Evolutionary conservation across 2,888 invertebrate species (phyloP), one percentile per base, ranked within the genome.

Genomic region (Geophilus truncorum): DNA sequence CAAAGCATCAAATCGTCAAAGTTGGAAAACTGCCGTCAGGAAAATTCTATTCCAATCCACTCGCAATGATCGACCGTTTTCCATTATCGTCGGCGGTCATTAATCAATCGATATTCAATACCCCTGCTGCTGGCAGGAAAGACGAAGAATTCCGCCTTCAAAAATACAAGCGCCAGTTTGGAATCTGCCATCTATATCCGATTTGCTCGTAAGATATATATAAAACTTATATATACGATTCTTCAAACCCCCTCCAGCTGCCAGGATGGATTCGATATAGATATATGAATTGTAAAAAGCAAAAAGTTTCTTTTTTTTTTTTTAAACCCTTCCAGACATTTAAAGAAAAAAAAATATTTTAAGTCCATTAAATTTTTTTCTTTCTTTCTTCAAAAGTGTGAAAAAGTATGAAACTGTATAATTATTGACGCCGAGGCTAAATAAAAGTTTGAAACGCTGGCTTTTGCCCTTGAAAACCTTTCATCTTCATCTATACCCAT

Each of bases 41-140:
- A 62, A 62, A 62, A 62, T 62, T 62, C 62, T 62, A 62, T 62
- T 62, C 62, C 62, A 62, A 62, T 62, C 62, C 62, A 62, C 62
- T 62, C 62, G 62, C 62, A 62, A 62, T 62, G 62, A 62, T 62
- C 62, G 62, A 62, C 62, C 62, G 62, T 62, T 62, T 62, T 62
- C 62, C 62, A 62, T 62, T 62, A 62, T 62, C 62, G 62, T 62
- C 23, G 62, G 25, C 62, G 62, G 62, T 62, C 62, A 62, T 62
- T 62, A 62, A 62, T 62, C 62, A 62, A 62, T 62, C 62, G 62
- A 62, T 62, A 62, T 62, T 62, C 62, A 62, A 62, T 62, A 62
- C 62, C 23, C 57, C 62, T 62, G 62, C 62, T 62, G 62, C 62
- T 62, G 62, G 62, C 62, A 62, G 62, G 25, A 62, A 62, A 62